These are phyloP conservation scores for Tapirus indicus DNA, from an alignment of 2,797 vertebrate genomes.

Conservation along the genomic window DNA sequence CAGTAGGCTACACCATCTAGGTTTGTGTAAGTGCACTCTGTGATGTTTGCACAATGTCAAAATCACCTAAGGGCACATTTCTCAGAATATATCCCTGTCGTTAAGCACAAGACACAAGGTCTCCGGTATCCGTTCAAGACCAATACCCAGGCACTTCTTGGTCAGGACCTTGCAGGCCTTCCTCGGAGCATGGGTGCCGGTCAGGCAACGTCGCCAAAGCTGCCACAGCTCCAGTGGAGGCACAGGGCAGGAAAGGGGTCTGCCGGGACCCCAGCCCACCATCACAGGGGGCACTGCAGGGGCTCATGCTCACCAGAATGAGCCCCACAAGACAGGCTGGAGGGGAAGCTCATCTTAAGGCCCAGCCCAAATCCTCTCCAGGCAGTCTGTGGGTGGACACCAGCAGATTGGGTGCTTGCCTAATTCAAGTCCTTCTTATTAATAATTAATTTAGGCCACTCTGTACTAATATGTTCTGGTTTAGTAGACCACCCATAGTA, in stretches of 20 bases:
- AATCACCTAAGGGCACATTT: too few relatives aligned
- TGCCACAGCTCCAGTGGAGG: neutral
- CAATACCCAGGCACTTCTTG: fast-evolving
- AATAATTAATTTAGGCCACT: too few relatives aligned
- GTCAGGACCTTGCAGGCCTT: too few relatives aligned
- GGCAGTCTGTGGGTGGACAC: neutral
- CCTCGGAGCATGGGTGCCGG: fast-evolving
- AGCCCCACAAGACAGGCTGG: fast-evolving
- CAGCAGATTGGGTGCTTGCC: neutral
- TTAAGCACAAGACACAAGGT: neutral
- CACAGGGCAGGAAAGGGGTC: neutral
- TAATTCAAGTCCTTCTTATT: neutral
- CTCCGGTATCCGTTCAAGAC: neutral
- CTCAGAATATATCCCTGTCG: too few relatives aligned
- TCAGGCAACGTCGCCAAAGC: neutral
- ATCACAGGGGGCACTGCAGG: too few relatives aligned
- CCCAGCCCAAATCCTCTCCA: neutral
- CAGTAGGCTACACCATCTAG: too few relatives aligned
- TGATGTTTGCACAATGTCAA: too few relatives aligned
- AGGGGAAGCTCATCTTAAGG: neutral
- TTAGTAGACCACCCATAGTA: neutral
- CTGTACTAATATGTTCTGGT: too few relatives aligned
- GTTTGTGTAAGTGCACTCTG: too few relatives aligned
- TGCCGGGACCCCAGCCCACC: neutral
- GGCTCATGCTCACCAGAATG: fast-evolving